Evolutionary conservation across 2,888 invertebrate genomes (phyloP).

Genomic region (Ormyrus rosae): DNA sequence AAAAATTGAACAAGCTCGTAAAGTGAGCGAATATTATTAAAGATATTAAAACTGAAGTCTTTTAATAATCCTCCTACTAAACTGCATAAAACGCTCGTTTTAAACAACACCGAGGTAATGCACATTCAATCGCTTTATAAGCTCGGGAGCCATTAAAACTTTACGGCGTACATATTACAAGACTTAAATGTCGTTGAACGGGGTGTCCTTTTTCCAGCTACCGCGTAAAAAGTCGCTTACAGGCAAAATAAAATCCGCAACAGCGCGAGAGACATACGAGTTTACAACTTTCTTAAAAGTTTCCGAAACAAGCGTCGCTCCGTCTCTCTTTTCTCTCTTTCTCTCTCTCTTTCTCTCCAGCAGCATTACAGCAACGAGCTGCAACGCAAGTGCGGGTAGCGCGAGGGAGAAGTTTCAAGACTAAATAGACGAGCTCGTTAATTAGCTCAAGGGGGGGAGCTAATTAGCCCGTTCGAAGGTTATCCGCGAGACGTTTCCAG

Average conservation of each 20-base stretch:
- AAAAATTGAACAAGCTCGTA: too few species aligned
- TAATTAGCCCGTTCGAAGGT: constrained; percentile 37
- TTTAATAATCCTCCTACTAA: too few species aligned
- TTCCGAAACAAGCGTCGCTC: constrained; percentile 10
- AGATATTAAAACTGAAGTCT: too few species aligned
- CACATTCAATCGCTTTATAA: constrained; percentile 30
- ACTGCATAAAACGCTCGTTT: background rate
- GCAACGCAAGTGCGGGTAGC: background rate
- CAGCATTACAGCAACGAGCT: constrained; percentile 2
- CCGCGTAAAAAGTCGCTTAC: constrained; percentile 11
- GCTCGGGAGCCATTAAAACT: constrained; percentile 13
- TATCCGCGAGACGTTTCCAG: constrained; percentile 17
- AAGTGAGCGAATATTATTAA: too few species aligned
- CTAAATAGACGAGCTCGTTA: constrained; percentile 27
- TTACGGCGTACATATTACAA: constrained; percentile 11
- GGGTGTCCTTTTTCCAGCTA: too few species aligned
- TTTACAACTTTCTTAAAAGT: constrained; percentile 30
- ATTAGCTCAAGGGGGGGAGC: constrained; percentile 20
- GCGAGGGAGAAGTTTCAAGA: constrained; percentile 23
- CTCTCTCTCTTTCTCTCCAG: background rate
- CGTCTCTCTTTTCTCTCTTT: constrained; percentile 13
- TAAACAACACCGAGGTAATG: background rate
- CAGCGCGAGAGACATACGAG: background rate
- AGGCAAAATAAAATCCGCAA: constrained; percentile 17
- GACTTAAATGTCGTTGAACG: constrained; percentile 4